Evolutionary conservation across 2,888 invertebrate species (phyloP), one percentile per base, ranked within the genome.

Genomic region (Eupsilia transversa): DNA sequence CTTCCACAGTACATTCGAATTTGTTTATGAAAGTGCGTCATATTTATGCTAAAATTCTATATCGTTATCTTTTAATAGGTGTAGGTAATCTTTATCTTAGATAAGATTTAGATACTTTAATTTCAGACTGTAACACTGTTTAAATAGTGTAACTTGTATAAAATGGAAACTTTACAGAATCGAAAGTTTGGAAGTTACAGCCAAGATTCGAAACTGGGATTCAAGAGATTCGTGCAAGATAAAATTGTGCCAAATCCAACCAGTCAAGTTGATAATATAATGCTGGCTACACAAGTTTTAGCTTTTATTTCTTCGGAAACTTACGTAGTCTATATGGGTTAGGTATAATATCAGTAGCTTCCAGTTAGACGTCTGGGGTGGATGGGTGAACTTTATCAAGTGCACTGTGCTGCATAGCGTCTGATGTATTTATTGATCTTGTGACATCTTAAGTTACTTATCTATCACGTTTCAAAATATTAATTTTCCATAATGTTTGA

Each of bases 201-300:
- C 59, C 57, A 70, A 65, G 76, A 72, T 78, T 78, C 72, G 78
- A 82, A 72, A 57, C 57, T 41, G 69, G 65, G 80, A 64, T 81
- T 67, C 35, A 67, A 72, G 60, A 86, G 77, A 86, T 84, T 57
- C 30, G 41, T 61, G 72, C 61, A 60, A 80, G 70, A 80, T 86
- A 86, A 72, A 83, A 80, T 46, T 72, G 72, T 56, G 63, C 77
- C 60, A 80, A 74, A 72, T 72, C 80, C 75, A 20, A 69, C 38
- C 46, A 63, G 52, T 64, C 59, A 70, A 63, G 79, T 66, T n/a
- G 71, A 41, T 82, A 81, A 84, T 73, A 61, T 65, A 85, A 73
- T 67, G 72, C 33, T 14, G 30, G 14, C 38, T 72, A 66, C 61
- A 65, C 56, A 74, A 74, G 64, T 82, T 73, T 54, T 30, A 54